Evolutionary conservation across 2,797 vertebrate species (phyloP).

Genomic region (Meda fulgida): DNA sequence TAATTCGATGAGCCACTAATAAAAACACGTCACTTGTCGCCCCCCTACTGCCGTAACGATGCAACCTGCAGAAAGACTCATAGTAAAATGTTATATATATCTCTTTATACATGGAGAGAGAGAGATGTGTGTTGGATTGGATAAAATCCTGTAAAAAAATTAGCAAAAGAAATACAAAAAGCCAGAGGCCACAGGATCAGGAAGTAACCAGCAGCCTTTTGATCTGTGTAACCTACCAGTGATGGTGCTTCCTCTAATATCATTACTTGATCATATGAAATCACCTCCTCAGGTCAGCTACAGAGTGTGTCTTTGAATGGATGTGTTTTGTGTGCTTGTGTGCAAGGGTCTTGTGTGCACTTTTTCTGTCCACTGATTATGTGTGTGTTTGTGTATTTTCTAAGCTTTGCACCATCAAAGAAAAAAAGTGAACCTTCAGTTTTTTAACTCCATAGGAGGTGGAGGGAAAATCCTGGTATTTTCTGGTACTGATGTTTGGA

Average conservation of each 20-base stretch:
- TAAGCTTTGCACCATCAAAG: constrained; percentile 36
- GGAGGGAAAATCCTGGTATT: constrained; percentile 44
- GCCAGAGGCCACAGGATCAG: constrained; percentile 32
- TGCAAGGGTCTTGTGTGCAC: background rate
- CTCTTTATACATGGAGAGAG: background rate
- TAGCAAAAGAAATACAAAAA: constrained; percentile 44
- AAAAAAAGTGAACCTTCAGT: constrained; percentile 22
- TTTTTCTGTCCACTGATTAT: background rate
- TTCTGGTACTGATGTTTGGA: constrained; percentile 22
- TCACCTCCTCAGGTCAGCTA: constrained; percentile 43
- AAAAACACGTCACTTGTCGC: background rate
- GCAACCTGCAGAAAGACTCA: background rate
- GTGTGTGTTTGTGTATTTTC: constrained; percentile 27
- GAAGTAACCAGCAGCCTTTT: constrained; percentile 50
- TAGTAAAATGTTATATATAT: background rate
- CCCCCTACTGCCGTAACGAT: background rate
- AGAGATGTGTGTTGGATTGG: constrained; percentile 55
- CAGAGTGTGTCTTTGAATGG: constrained; percentile 8
- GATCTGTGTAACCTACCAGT: constrained; percentile 62
- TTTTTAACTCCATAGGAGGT: constrained; percentile 30
- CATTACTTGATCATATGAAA: constrained; percentile 67
- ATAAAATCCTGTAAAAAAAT: constrained; percentile 66
- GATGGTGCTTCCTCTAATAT: constrained; percentile 64
- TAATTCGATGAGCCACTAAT: background rate
- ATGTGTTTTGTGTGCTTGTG: constrained; percentile 5